Percentiles rank a stretch among this genome's conserved stretches.
These are phyloP conservation scores for Limnephilus auricula DNA, from an alignment of 2,888 invertebrate species.

Conservation along the genomic window DNA sequence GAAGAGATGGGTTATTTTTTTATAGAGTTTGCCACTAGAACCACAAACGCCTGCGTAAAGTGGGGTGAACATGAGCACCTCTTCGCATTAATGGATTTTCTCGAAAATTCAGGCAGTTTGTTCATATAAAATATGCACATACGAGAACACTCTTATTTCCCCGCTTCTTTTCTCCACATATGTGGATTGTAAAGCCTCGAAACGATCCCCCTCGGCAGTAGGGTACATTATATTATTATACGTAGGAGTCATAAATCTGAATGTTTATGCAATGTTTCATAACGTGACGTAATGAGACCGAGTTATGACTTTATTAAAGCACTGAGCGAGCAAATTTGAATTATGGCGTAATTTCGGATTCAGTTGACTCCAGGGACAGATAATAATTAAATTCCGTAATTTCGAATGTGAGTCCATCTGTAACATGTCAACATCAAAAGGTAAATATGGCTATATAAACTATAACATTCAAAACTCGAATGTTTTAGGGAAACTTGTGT, in stretches of 20 bases:
- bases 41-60: conserved; percentile 11
- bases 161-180: not conserved
- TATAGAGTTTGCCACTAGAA: conserved; percentile 14
- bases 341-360: not conserved
- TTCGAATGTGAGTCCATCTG: not conserved
- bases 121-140: conserved; percentile 34
- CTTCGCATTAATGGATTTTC: conserved; percentile 39
- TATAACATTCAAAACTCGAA: not conserved
- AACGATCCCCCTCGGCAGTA: not conserved
- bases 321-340: not conserved
- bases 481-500: not conserved
- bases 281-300: conserved; percentile 17
- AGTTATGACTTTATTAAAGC: conserved; percentile 6
- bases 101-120: conserved; percentile 25
- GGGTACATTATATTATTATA: conserved; percentile 10
- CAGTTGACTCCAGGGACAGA: not conserved
- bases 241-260: conserved; percentile 17
- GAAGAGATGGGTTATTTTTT: not conserved
- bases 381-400: not conserved
- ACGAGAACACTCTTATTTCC: conserved; percentile 29
- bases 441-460: not conserved
- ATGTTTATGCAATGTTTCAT: conserved; percentile 21
- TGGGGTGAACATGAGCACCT: conserved; percentile 23
- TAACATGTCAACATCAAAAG: not conserved
- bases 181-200: not conserved